Percentiles rank a stretch among this genome's conserved stretches.
Evolutionary conservation across 2,888 invertebrate genomes (phyloP).

Genomic region (Heliothis peltigera): DNA sequence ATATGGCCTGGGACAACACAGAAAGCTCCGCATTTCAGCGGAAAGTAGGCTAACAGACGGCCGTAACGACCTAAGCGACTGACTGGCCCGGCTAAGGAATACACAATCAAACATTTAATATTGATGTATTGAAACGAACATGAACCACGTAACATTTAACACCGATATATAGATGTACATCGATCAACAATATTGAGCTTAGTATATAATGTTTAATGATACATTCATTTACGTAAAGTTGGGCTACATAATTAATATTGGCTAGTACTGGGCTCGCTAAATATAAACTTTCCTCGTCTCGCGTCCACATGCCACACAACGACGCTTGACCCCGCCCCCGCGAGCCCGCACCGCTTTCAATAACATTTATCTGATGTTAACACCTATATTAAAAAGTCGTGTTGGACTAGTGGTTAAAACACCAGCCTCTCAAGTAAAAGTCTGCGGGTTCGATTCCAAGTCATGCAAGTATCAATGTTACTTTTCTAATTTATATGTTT

Average conservation of each 20-base stretch:
- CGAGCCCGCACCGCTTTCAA: constrained; percentile 13
- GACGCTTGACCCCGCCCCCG: constrained; percentile 43
- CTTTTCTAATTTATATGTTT: too few relatives aligned
- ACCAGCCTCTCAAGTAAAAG: too few relatives aligned
- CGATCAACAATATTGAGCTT: constrained; percentile 62
- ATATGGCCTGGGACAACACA: constrained; percentile 35
- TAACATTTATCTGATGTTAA: constrained; percentile 36
- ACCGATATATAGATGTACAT: constrained; percentile 61
- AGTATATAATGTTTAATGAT: constrained; percentile 48
- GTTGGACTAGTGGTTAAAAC: too few relatives aligned
- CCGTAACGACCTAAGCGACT: constrained; percentile 25
- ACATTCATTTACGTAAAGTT: constrained; percentile 38
- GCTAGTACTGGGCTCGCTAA: constrained; percentile 14
- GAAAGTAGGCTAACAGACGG: constrained; percentile 31
- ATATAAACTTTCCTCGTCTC: constrained; percentile 18
- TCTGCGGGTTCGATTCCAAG: too few relatives aligned
- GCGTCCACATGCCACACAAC: constrained; percentile 53
- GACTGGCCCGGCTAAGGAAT: constrained; percentile 48
- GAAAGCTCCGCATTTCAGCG: constrained; percentile 30
- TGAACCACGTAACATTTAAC: constrained; percentile 53
- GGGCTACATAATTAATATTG: constrained; percentile 31
- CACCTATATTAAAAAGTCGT: constrained; percentile 18
- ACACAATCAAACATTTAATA: constrained; percentile 37
- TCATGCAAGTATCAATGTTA: too few relatives aligned
- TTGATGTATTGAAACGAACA: constrained; percentile 31